Evolutionary conservation across 2,797 vertebrate species (phyloP), one percentile per base, ranked within the genome.

Genomic region (Enteromius trimaculatus): DNA sequence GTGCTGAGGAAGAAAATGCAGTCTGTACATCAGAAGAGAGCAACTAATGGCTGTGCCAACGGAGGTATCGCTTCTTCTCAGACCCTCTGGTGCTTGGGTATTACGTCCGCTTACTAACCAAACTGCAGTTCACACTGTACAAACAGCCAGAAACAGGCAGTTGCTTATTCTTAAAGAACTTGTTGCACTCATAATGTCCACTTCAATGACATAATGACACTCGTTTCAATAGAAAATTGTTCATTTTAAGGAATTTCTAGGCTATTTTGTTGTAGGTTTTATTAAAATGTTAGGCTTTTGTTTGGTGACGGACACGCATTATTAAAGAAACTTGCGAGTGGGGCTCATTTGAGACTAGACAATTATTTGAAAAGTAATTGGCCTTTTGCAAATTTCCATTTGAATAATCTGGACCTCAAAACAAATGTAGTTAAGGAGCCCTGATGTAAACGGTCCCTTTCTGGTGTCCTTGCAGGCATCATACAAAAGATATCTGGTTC

Each of bases 1-100:
- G 79, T 90, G 2, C 92, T 97, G 91, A 90, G 91, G 26, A 90
- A 72, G 86, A 86, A 77, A 89, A 89, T 92, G 88, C 88, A 87
- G 88, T 84, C 77, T 77, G 86, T 84, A 82, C 72, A 6, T 21
- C 83, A 77, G 44, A 68, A 58, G 70, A 71, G 26, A 76, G 53
- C 39, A 53, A 31, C 34, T 21, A 9, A 53, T 53, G 77, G 16
- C 79, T 49, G n/a, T 84, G 71, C 72, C 69, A 76, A 86, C 2
- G 65, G 83, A 88, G 90, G 89, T 89, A 89, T 70, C 77, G 2
- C 6, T 17, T 62, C 26, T 34, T 17, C 26, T 51, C 14, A 49
- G 47, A 47, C 17, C 47, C 3, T 49, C 34, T 80, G 31, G 31
- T 69, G 78, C 51, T 49, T 55, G 49, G 31, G 17, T 31, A 17